Evolutionary conservation across 2,113 vertebrate genomes (phyloP).

Genomic region (Prolemur simus): DNA sequence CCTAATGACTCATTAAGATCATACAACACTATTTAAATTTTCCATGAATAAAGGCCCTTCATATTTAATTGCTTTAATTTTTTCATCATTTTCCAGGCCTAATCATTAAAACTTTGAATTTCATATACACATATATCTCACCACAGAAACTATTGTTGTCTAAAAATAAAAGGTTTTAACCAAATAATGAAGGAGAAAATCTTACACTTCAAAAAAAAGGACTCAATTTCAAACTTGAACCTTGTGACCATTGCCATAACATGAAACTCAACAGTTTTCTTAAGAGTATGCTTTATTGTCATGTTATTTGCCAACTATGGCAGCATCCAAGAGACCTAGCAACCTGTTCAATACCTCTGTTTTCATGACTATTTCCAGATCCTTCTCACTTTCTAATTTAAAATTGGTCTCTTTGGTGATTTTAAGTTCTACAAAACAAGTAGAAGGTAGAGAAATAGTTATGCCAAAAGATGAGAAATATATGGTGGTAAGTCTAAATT

Average conservation of each 20-base stretch:
- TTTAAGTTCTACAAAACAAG: constrained; percentile 15
- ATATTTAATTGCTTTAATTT: background rate
- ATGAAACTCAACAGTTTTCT: background rate
- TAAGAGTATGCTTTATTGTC: background rate
- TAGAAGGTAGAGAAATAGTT: background rate
- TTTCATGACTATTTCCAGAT: constrained; percentile 44
- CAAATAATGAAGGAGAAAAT: background rate
- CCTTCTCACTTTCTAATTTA: constrained; percentile 36
- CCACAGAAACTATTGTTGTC: background rate
- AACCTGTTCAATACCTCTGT: background rate
- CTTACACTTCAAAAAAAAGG: background rate
- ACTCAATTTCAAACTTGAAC: constrained; percentile 18
- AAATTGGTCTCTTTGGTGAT: constrained; percentile 22
- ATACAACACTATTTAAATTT: constrained; percentile 3
- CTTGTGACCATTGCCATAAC: background rate
- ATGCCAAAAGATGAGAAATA: background rate
- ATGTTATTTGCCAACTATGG: background rate
- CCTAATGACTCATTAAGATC: background rate
- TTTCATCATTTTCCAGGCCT: constrained; percentile 11
- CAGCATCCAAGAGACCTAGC: background rate
- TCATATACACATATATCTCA: background rate
- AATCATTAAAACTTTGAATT: constrained; percentile 39
- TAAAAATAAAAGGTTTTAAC: constrained; percentile 28
- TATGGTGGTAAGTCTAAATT: constrained; percentile 27
- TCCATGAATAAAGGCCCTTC: background rate